phyloP scores from a whole-genome alignment of 2,888 invertebrate genomes.

The Aleiodes testaceus region DNA sequence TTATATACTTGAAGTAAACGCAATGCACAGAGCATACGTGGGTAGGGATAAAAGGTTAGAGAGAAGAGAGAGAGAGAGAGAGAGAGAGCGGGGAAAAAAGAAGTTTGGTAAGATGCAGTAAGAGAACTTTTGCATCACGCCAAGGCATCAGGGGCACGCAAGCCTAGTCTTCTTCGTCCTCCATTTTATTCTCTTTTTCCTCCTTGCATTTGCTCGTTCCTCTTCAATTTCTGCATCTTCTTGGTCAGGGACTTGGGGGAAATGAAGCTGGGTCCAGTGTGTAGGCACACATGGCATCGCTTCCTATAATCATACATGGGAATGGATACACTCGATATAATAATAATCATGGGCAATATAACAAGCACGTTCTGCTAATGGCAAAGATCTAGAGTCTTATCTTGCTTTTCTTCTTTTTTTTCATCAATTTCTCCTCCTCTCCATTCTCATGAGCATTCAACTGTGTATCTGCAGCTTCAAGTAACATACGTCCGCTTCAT shows the following conservation, averaged over 20 bases:
- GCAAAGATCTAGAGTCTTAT: constrained; percentile 39
- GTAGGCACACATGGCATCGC: constrained; percentile 41
- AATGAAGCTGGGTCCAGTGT: constrained; percentile 34
- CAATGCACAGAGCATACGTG: constrained; percentile 50
- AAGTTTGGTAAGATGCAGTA: constrained; percentile 36
- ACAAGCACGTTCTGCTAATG: constrained; percentile 54
- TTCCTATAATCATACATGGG: constrained; percentile 62
- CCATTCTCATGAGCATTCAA: background rate
- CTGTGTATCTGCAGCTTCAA: no score
- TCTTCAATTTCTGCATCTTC: constrained; percentile 43
- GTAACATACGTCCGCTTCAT: no score
- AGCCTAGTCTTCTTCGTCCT: constrained; percentile 52
- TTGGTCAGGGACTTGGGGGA: constrained; percentile 14
- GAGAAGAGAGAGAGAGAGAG: background rate
- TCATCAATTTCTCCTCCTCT: background rate
- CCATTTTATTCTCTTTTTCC: constrained; percentile 16
- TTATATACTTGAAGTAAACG: constrained; percentile 61
- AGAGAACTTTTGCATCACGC: constrained; percentile 62
- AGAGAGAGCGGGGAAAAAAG: constrained; percentile 42
- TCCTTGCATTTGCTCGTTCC: constrained; percentile 38
- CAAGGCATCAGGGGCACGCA: constrained; percentile 62
- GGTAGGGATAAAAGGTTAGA: constrained; percentile 41
- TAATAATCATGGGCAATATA: constrained; percentile 60
- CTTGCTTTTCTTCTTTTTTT: constrained; percentile 22
- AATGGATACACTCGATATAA: constrained; percentile 60